Evolutionary conservation across 2,113 vertebrate genomes (phyloP).

Genomic region (Sprattus sprattus): DNA sequence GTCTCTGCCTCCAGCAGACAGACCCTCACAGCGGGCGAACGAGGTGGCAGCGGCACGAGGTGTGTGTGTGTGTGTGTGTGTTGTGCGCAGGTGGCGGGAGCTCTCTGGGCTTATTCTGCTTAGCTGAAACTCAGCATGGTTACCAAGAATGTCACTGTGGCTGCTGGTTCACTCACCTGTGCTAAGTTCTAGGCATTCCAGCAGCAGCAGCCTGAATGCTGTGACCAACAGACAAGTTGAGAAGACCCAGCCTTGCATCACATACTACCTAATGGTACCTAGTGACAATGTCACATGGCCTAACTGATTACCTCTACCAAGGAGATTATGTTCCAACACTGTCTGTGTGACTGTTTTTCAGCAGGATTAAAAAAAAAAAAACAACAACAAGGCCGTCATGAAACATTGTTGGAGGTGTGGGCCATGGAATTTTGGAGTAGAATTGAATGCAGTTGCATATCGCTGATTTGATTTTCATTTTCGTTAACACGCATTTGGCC

Average conservation of each 20-base stretch:
- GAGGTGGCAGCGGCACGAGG: not conserved
- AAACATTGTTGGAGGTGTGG: no score
- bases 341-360: no score
- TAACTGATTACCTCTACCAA: not conserved
- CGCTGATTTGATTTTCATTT: no score
- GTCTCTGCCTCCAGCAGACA: conserved; percentile 21
- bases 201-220: no score
- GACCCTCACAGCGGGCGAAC: conserved; percentile 2
- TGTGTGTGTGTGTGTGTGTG: conserved; percentile 1
- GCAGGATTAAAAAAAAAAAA: no score
- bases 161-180: not conserved
- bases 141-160: not conserved
- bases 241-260: not conserved
- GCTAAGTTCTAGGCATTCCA: no score
- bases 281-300: not conserved
- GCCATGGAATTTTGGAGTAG: no score
- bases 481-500: no score
- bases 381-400: no score
- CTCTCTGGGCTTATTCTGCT: not conserved
- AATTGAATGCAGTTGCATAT: no score
- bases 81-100: not conserved
- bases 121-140: not conserved
- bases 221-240: not conserved
- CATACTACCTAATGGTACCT: not conserved
- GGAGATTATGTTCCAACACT: no score